Conservation (phyloP, 2,888 invertebrate genomes). For the Pemphredon lugubris region DNA sequence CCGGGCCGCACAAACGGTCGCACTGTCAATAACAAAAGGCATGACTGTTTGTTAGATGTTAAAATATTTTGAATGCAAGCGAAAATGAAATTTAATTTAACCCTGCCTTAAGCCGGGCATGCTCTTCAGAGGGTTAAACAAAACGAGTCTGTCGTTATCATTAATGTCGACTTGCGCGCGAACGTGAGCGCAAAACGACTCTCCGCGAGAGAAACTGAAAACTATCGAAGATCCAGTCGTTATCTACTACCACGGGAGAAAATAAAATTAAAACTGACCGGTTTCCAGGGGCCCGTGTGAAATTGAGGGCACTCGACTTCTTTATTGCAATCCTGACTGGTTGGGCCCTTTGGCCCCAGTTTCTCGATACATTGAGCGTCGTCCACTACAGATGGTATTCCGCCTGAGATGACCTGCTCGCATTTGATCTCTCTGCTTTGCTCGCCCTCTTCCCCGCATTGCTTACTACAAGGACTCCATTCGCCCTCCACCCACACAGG, state of each 20-base stretch:
- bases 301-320: conserved; percentile 92
- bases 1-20: conserved; percentile 94
- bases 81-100: no score
- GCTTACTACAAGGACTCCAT: conserved; percentile 92
- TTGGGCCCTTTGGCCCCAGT: conserved; percentile 87
- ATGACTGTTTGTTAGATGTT: no score
- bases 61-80: background rate
- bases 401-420: conserved; percentile 89
- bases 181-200: no score
- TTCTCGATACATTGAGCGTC: conserved; percentile 88
- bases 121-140: background rate
- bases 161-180: no score
- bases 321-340: conserved; percentile 88
- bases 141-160: no score
- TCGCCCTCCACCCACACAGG: conserved; percentile 90
- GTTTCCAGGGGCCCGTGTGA: conserved; percentile 94
- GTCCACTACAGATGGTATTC: conserved; percentile 87
- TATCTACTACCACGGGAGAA: no score
- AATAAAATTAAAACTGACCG: no score
- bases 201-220: no score
- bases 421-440: conserved; percentile 89
- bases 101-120: no score
- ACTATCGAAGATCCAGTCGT: no score
- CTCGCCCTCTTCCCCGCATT: conserved; percentile 90
- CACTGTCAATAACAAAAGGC: conserved; percentile 84